Evolutionary conservation across 1,140 invertebrate species (phyloP).

Genomic region (Dendroctonus valens): DNA sequence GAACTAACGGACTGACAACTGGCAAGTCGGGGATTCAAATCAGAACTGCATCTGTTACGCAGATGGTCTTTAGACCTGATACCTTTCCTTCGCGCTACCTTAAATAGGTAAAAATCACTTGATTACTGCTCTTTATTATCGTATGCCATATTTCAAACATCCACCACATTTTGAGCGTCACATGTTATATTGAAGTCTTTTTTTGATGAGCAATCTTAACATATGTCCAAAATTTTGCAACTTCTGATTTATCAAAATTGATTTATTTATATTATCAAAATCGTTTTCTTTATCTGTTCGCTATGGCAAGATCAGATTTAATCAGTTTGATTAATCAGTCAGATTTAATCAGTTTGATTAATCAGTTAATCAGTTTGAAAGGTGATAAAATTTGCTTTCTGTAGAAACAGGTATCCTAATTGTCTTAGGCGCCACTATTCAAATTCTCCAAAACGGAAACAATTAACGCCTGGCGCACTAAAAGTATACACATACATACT

Average conservation of each 20-base stretch:
- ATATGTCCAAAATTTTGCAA: constrained; percentile 20
- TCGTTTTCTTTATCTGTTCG: too few species aligned
- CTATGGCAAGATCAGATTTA: too few species aligned
- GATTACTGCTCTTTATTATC: constrained; percentile 34
- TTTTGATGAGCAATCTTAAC: background rate
- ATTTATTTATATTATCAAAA: too few species aligned
- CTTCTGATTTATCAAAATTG: too few species aligned
- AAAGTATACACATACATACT: background rate
- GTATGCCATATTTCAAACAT: constrained; percentile 40
- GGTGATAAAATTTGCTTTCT: too few species aligned
- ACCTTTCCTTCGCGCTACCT: constrained; percentile 38
- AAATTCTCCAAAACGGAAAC: too few species aligned
- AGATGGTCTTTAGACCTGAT: constrained; percentile 44
- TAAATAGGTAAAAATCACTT: constrained; percentile 40
- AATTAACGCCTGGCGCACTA: background rate
- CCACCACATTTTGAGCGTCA: constrained; percentile 29
- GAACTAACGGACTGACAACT: constrained; percentile 42
- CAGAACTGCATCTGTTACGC: constrained; percentile 48
- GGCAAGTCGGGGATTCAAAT: constrained; percentile 45
- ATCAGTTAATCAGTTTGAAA: too few species aligned
- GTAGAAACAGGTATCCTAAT: too few species aligned
- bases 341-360: too few species aligned
- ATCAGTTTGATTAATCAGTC: too few species aligned
- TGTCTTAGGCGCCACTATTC: too few species aligned
- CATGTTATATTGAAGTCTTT: constrained; percentile 34